Evolutionary conservation across 2,113 vertebrate species (phyloP), one percentile per base, ranked within the genome.

Genomic region (Crotophaga sulcirostris): DNA sequence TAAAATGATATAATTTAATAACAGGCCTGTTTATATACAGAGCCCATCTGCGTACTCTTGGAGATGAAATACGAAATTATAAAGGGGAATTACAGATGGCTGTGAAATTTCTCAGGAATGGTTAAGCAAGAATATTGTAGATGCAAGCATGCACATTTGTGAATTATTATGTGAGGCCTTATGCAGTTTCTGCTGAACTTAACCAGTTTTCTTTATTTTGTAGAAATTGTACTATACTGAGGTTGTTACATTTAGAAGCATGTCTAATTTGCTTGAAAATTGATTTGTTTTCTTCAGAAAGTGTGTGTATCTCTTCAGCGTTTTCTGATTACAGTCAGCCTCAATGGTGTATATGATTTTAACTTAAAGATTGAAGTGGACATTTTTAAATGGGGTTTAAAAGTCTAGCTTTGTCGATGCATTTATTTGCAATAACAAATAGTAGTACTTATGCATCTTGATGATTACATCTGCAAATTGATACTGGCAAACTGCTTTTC

Each of bases 1-100:
- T 92, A 74, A 97, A 94, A 63, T 79, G 23, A 73, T 87, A 19
- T 14, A 36, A 87, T 91, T 96, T 96, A 93, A 56, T 96, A 96
- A 76, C 55, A 84, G 73, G 28, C 56, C 83, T 97, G 55, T 89
- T 94, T 75, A 92, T 91, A 52, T 87, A 91, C 86, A 93, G 70
- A 82, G 55, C 56, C 94, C 83, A 83, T 95, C 96, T 97, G 90
- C 55, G 34, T 87, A 15, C 59, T 77, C 60, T 96, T 90, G 40
- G 85, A 95, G 38, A 81, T 66, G 23, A 89, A 95, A 87, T 66
- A 60, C 18, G 82, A 26, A 87, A 79, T 89, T 87, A 51, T 84
- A 68, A 79, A 54, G n/a, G 72, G 59, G 78, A 78, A 68, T 94
- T 94, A 73, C 78, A 97, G 93, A 88, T 88, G 88, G 88, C 78